Base-by-base conservation (phyloP, 2,888 invertebrate species). In the Augochlorella aurata region DNA sequence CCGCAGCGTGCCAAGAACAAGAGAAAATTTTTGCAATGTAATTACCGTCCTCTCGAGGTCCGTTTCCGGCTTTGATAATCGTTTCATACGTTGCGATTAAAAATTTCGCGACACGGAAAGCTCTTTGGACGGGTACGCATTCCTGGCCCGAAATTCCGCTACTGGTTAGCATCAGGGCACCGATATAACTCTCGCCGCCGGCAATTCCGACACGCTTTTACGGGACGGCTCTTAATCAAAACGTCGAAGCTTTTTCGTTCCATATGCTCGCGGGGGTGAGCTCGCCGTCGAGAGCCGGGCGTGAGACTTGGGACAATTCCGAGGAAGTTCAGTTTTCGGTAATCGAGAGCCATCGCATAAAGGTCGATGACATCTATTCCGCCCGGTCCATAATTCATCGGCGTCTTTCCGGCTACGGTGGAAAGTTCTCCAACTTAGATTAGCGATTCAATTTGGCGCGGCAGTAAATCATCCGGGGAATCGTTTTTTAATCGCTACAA, bases 381-480 rank as follows among this genome's bases (percentile, higher is more conserved):
- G 81, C 76, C 70, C 72, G 80, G 74, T 75, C 85, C 85, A 87
- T 91, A 90, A 91, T 89, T 90, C 89, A 90, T 54, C 70, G 21
- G n/a, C 54, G 50, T 65, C 76, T 69, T 65, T 66, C 63, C 76
- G 74, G 75, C 80, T 75, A 21, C 73, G 70, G 81, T 68, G 73
- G 78, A 79, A 92, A 91, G 82, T 92, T 91, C 82, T 90, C 90
- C 89, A 92, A 92, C 90, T 91, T 90, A 90, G 91, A 90, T 91
- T 92, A 91, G 90, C 89, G 90, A 90, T 92, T 90, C 91, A 91
- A 92, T 92, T 92, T 90, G 79, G 88, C 73, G 74, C 81, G 86
- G 44, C 84, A 77, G 83, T 91, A 89, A 91, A 91, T 91, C 91
- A 90, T 88, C 88, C 81, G 85, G 74, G 73, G 87, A 86, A 90